phyloP scores from a whole-genome alignment of 2,888 invertebrate species.

The Homarus gammarus region DNA sequence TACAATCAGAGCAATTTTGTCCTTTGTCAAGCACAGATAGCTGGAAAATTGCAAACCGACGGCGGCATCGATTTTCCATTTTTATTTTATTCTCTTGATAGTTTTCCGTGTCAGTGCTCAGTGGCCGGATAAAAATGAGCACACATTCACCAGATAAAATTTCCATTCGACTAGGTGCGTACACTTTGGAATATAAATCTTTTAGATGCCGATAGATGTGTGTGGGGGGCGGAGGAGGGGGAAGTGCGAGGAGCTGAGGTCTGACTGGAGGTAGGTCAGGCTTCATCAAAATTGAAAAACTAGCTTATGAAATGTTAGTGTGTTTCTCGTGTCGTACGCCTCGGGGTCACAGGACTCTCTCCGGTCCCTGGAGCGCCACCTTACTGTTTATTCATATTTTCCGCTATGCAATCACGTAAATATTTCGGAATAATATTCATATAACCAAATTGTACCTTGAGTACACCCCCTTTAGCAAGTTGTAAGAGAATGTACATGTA shows the following conservation, averaged over 20 bases:
- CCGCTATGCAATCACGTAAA: too few relatives aligned
- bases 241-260: too few relatives aligned
- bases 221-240: background rate
- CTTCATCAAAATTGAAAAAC: too few relatives aligned
- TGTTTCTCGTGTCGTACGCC: too few relatives aligned
- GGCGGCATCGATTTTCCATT: constrained; percentile 32
- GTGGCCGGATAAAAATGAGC: constrained; percentile 32
- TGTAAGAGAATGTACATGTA: too few relatives aligned
- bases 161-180: constrained; percentile 18
- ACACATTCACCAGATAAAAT: constrained; percentile 24
- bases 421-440: too few relatives aligned
- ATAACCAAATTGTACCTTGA: too few relatives aligned
- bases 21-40: constrained; percentile 30
- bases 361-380: too few relatives aligned
- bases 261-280: background rate
- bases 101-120: constrained; percentile 25
- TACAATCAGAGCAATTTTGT: constrained; percentile 7
- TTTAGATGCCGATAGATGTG: background rate
- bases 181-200: constrained; percentile 34
- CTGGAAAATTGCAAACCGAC: constrained; percentile 29
- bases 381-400: too few relatives aligned
- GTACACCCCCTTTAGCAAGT: too few relatives aligned
- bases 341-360: too few relatives aligned
- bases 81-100: constrained; percentile 31
- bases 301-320: too few relatives aligned